Conservation (phyloP, 1,140 invertebrate species). For the Leptopilina boulardi region DNA sequence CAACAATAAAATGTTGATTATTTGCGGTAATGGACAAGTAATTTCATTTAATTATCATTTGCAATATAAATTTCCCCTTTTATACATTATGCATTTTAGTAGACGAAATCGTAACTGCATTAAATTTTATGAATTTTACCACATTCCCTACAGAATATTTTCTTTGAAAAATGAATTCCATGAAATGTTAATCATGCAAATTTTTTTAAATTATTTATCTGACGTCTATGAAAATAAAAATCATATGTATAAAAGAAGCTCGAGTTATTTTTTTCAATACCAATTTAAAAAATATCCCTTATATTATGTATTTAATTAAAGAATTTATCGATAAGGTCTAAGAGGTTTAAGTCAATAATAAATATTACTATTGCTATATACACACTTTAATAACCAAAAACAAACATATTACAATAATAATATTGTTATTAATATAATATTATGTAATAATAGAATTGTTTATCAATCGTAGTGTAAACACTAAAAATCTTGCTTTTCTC, state of each 20-base stretch:
- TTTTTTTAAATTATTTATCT: conserved; percentile 49
- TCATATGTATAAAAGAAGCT: conserved; percentile 36
- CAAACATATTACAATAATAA: conserved; percentile 76
- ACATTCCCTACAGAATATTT: conserved; percentile 70
- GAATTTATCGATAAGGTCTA: too few species aligned
- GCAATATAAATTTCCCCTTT: neutral
- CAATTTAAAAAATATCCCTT: too few species aligned
- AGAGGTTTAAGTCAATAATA: neutral
- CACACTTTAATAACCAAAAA: conserved; percentile 77
- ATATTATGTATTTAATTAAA: too few species aligned
- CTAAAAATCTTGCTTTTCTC: conserved; percentile 69
- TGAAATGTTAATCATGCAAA: conserved; percentile 37
- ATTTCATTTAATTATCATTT: neutral
- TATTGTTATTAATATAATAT: conserved; percentile 74
- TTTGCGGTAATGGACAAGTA: conserved; percentile 26
- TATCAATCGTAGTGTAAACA: conserved; percentile 75
- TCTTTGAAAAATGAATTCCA: conserved; percentile 18
- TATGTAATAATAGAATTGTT: conserved; percentile 73
- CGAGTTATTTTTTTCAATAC: neutral
- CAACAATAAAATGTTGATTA: neutral
- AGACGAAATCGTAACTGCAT: conserved; percentile 59
- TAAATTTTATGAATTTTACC: conserved; percentile 71
- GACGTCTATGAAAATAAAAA: conserved; percentile 51
- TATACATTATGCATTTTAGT: conserved; percentile 33
- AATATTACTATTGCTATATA: conserved; percentile 72